Percentiles rank a stretch among this genome's conserved stretches.
Evolutionary conservation across 2,797 vertebrate genomes (phyloP).

Genomic region (Podargus strigoides): DNA sequence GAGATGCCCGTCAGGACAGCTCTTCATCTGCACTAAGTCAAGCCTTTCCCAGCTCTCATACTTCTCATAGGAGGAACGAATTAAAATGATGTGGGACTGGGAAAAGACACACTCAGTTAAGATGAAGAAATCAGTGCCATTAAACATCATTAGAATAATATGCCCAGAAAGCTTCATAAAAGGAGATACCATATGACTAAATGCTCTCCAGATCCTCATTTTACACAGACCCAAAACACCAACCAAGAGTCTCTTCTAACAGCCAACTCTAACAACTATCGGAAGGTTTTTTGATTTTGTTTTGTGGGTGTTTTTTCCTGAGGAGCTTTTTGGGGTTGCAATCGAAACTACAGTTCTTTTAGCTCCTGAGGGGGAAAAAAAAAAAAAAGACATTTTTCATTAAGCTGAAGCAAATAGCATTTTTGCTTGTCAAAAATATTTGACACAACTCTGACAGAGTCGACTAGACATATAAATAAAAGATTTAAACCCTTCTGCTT

Average conservation of each 20-base stretch:
- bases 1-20: background rate
- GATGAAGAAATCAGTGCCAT: constrained; percentile 40
- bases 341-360: constrained; percentile 22
- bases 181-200: constrained; percentile 15
- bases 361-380: background rate
- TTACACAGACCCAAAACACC: constrained; percentile 3
- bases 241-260: background rate
- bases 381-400: constrained; percentile 1
- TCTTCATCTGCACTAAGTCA: background rate
- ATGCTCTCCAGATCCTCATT: constrained; percentile 44
- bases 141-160: constrained; percentile 51
- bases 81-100: background rate
- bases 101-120: constrained; percentile 31
- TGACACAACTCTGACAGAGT: constrained; percentile 41
- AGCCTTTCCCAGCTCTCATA: background rate
- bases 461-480: constrained; percentile 23
- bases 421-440: constrained; percentile 53
- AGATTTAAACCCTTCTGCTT: constrained; percentile 17
- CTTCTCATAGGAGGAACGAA: background rate
- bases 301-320: background rate
- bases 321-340: background rate
- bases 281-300: background rate
- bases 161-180: constrained; percentile 51
- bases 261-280: background rate
- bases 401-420: constrained; percentile 38